Conservation (phyloP, 1,140 invertebrate species). For the Neelides sp. region DNA sequence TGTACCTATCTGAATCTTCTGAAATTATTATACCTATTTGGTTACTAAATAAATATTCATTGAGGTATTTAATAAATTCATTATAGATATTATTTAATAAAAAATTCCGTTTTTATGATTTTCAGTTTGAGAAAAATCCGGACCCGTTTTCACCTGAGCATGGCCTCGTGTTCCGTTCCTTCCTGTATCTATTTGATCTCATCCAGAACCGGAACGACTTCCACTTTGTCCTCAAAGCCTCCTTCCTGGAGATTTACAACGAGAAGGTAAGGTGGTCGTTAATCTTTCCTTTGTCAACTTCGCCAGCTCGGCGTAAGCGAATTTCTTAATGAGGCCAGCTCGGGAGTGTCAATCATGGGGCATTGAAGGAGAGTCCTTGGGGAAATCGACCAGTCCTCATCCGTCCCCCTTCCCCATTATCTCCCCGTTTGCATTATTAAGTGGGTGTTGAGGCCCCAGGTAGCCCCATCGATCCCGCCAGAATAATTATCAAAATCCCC, state of each 20-base stretch:
- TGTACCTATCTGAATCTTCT: not conserved
- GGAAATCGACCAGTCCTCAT: too few species aligned
- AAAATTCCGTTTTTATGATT: conserved; percentile 35
- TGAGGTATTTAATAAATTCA: conserved; percentile 32
- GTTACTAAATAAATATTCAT: not conserved
- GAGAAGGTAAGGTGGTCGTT: conserved; percentile 58
- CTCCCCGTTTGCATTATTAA: too few species aligned
- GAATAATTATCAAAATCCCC: too few species aligned
- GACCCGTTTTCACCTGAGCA: conserved; percentile 54
- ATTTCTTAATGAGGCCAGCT: not conserved
- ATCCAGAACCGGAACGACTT: conserved; percentile 58
- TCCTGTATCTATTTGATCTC: conserved; percentile 76
- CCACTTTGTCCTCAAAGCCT: conserved; percentile 79
- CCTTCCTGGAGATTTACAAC: conserved; percentile 90
- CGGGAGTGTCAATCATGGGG: too few species aligned
- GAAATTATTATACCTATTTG: not conserved
- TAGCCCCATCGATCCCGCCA: too few species aligned
- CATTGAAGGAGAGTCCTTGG: too few species aligned
- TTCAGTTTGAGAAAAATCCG: conserved; percentile 52
- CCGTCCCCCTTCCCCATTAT: too few species aligned
- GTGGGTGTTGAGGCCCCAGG: too few species aligned
- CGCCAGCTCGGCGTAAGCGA: too few species aligned
- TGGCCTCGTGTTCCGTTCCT: conserved; percentile 74
- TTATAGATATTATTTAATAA: too few species aligned
- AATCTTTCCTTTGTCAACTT: too few species aligned